These are phyloP conservation scores for Xanthia icteritia DNA, from an alignment of 2,888 invertebrate species.

Conservation along the genomic window DNA sequence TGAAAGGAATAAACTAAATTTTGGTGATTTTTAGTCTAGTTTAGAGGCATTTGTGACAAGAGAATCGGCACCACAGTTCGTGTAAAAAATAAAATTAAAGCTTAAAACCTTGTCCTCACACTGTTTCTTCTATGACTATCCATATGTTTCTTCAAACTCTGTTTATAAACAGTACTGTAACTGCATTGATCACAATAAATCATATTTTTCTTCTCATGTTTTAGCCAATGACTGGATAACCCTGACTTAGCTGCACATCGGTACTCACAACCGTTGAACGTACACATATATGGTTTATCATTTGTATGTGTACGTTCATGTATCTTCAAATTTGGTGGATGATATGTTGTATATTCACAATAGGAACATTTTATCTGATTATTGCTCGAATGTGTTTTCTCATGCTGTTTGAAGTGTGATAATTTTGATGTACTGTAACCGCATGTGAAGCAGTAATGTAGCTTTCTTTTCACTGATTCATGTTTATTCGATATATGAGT, in stretches of 20 bases:
- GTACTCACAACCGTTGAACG: conserved; percentile 43
- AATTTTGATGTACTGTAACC: conserved; percentile 61
- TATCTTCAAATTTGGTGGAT: conserved; percentile 70
- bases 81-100: background rate
- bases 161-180: conserved; percentile 77
- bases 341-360: conserved; percentile 56
- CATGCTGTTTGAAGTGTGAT: conserved; percentile 59
- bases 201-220: conserved; percentile 73
- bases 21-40: too few relatives aligned
- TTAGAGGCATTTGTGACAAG: too few relatives aligned
- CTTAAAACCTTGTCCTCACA: conserved; percentile 46
- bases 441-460: conserved; percentile 43
- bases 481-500: conserved; percentile 46
- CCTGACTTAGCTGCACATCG: conserved; percentile 68
- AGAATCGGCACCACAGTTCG: too few relatives aligned
- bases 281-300: conserved; percentile 54
- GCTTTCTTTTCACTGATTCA: conserved; percentile 6
- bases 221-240: conserved; percentile 72
- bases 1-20: too few relatives aligned
- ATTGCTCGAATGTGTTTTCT: conserved; percentile 32
- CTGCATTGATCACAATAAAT: conserved; percentile 78
- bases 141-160: conserved; percentile 73
- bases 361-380: conserved; percentile 39
- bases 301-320: conserved; percentile 72
- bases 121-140: conserved; percentile 71